Base-by-base conservation (phyloP, 2,113 vertebrate genomes). In the Furnarius figulus region DNA sequence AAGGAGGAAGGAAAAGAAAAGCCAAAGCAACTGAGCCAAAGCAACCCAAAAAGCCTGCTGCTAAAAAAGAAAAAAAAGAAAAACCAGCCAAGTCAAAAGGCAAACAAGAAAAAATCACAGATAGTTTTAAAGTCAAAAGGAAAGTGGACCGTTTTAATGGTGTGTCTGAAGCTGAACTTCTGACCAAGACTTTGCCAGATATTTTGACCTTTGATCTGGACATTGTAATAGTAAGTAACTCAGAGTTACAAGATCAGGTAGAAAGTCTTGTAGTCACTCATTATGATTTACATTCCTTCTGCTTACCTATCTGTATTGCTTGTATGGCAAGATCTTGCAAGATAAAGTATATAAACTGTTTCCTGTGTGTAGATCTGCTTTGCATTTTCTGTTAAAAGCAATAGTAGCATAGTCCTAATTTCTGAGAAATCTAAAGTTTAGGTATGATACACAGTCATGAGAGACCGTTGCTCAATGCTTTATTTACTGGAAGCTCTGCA, bases 121-220 rank as follows among this genome's bases (percentile, higher is more conserved):
- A 99, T 84, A 97, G 98, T 12, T 99, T 99, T 95, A 99, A 99
- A 98, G 99, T 99, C 74, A 99, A 99, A 98, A 98, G 99, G 95
- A 99, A 99, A 98, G 96, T 99, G 28, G 99, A 99, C 90, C 99
- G 99, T 80, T 99, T 99, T 91, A 99, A 99, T 79, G 99, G 99
- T 18, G 99, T 99, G 92, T 98, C 99, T 15, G 99, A 99, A 97
- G 99, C 99, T 28, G 99, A 99, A 68, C 98, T 99, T 92, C 97
- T 99, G 97, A 99, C 98, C 66, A 99, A 98, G 97, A 99, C 99
- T 35, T 98, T 99, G 31, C 99, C 99, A 15, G 99, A 99, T 94
- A 99, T 99, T 97, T 98, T 99, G 90, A 99, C 98, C 35, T 98
- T 98, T 97, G 99, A 99, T 97, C 97, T 99, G 97, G 99, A 99